Evolutionary conservation across 2,797 vertebrate species (phyloP).

Genomic region (Mergus octosetaceus): DNA sequence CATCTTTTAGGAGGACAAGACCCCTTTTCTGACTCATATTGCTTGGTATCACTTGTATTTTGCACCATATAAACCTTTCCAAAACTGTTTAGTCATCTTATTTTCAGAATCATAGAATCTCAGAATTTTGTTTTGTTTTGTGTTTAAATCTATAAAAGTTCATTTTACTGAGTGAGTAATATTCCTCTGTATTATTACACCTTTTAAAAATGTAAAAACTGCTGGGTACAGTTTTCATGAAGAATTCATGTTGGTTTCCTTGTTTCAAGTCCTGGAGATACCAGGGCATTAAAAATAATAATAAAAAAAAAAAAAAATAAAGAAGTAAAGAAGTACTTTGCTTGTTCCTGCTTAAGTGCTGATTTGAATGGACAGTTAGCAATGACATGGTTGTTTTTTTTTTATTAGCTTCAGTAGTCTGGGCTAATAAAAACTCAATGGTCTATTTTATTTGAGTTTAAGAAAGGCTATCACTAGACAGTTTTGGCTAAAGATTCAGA

Average conservation of each 20-base stretch:
- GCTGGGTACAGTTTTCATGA: fast-evolving
- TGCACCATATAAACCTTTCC: background rate
- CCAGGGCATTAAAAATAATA: background rate
- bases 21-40: background rate
- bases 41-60: background rate
- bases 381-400: too few species aligned
- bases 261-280: background rate
- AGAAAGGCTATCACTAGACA: background rate
- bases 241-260: background rate
- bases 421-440: background rate
- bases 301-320: background rate
- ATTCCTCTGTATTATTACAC: background rate
- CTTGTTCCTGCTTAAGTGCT: background rate
- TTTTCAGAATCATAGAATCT: too few species aligned
- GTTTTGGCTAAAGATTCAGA: background rate
- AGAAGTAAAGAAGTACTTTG: background rate
- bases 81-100: background rate
- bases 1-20: background rate
- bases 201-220: background rate
- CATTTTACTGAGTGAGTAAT: background rate
- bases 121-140: fast-evolving
- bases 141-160: background rate
- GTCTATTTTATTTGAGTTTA: background rate
- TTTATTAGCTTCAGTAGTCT: background rate
- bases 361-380: background rate